A percentile compares a stretch with the other conserved stretches of the same genome.
phyloP scores from a whole-genome alignment of 2,113 vertebrate genomes.

The Spermophilus dauricus region DNA sequence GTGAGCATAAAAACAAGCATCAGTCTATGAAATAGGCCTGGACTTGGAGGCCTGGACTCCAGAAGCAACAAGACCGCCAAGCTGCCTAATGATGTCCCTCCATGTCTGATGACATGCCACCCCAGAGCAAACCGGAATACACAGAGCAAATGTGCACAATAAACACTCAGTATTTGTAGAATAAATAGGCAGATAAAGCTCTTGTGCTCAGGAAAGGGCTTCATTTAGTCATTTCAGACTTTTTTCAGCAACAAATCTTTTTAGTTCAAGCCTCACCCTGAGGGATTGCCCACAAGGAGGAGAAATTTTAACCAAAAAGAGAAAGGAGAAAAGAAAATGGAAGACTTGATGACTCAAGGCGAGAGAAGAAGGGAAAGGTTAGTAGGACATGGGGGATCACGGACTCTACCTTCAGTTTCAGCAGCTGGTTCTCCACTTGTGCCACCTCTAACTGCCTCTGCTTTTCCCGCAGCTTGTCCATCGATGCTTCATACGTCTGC shows the following conservation, averaged over 20 bases:
- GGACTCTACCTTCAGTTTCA: conserved; percentile 93
- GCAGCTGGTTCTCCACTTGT: conserved; percentile 93
- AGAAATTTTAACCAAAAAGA: not conserved
- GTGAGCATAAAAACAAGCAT: not conserved
- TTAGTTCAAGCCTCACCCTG: not conserved
- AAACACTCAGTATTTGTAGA: not conserved
- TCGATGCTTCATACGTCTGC: conserved; percentile 90
- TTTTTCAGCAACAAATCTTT: not conserved
- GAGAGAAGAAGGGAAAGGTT: not conserved
- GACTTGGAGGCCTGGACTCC: not conserved
- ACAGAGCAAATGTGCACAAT: too few species aligned
- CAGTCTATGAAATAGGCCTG: not conserved
- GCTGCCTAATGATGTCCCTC: not conserved
- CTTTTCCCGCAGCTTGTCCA: conserved; percentile 93
- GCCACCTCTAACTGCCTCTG: conserved; percentile 92
- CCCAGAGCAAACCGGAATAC: not conserved
- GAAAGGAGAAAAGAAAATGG: not conserved
- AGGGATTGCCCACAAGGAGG: not conserved
- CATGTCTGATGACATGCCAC: not conserved
- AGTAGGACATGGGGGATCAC: rapidly evolving
- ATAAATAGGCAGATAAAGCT: not conserved
- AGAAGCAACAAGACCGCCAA: not conserved
- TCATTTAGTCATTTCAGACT: not conserved
- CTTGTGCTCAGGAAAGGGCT: not conserved
- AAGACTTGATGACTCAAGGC: not conserved